phyloP scores from a whole-genome alignment of 2,888 invertebrate genomes.

The Drosophila tripunctata region DNA sequence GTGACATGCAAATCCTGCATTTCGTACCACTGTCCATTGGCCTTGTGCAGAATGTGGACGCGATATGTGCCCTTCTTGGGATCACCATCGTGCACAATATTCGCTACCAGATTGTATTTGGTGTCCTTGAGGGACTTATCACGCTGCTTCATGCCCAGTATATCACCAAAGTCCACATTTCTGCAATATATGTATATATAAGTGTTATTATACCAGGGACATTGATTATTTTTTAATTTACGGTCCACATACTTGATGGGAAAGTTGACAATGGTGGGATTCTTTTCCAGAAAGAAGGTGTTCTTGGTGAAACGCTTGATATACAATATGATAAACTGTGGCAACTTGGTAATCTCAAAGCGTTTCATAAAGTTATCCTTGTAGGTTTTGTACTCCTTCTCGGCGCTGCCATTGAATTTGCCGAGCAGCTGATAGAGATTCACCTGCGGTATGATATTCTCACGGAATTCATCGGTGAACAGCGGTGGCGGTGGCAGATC shows the following conservation, averaged over 20 bases:
- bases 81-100: conserved; percentile 99
- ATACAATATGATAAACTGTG: conserved; percentile 97
- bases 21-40: conserved; percentile 94
- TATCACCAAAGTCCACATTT: conserved; percentile 98
- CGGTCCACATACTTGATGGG: conserved; percentile 98
- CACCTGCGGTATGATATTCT: conserved; percentile 99
- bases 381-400: conserved; percentile 99
- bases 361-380: conserved; percentile 99
- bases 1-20: conserved; percentile 99
- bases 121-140: conserved; percentile 90
- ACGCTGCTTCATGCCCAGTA: conserved; percentile 93
- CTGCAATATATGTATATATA: conserved; percentile 84
- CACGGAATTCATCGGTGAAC: conserved; percentile 98
- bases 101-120: conserved; percentile 98
- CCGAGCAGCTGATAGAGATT: conserved; percentile 96
- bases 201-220: neutral
- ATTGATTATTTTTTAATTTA: too few relatives aligned
- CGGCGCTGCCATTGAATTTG: conserved; percentile 97
- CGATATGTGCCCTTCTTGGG: conserved; percentile 97
- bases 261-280: conserved; percentile 99
- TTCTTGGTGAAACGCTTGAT: conserved; percentile 99
- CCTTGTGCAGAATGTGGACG: conserved; percentile 95
- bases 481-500: conserved; percentile 98
- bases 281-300: conserved; percentile 99
- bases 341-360: conserved; percentile 96